phyloP scores from a whole-genome alignment of 1,140 invertebrate genomes.

The Pogonomyrmex californicus region DNA sequence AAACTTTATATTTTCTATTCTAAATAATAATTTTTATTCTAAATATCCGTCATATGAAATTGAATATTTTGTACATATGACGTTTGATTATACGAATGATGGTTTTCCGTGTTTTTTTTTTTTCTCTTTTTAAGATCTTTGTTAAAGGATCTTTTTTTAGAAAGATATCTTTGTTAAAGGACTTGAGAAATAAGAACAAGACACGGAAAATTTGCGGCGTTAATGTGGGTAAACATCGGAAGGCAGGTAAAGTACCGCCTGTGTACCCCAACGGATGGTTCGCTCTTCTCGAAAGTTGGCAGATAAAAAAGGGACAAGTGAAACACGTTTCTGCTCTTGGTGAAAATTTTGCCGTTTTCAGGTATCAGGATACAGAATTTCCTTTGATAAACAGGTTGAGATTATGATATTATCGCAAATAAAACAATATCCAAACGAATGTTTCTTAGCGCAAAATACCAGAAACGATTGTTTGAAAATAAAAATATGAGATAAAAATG shows the following conservation, averaged over 20 bases:
- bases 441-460: no score
- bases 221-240: constrained; percentile 81
- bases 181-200: constrained; percentile 65
- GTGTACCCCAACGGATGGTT: constrained; percentile 97
- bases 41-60: no score
- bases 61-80: no score
- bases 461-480: no score
- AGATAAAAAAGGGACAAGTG: constrained; percentile 89
- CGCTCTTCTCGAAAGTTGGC: constrained; percentile 90
- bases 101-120: not conserved
- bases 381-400: not conserved
- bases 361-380: constrained; percentile 78
- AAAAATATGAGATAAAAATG: no score
- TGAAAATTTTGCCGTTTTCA: constrained; percentile 93
- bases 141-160: not conserved
- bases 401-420: no score
- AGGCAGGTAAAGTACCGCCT: constrained; percentile 91
- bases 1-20: no score
- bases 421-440: no score
- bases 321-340: constrained; percentile 91
- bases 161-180: constrained; percentile 65
- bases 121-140: no score
- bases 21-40: no score
- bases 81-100: not conserved
- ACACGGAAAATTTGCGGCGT: constrained; percentile 2